Conservation (phyloP, 2,888 invertebrate species). For the Dichetophora obliterata region DNA sequence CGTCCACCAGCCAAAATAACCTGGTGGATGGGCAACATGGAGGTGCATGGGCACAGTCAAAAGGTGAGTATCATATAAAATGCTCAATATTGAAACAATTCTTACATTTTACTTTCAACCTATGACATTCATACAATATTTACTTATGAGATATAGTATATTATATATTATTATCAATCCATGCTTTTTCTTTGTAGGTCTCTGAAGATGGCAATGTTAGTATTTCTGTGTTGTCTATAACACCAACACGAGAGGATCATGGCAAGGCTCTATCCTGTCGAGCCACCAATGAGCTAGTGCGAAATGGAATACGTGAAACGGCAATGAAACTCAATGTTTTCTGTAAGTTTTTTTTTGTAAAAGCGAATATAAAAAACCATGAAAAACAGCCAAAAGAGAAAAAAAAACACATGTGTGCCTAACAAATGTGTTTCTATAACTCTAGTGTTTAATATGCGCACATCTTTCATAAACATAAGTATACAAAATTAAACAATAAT, state of each 20-base stretch:
- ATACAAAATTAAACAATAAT: no score
- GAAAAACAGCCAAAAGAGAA: neutral
- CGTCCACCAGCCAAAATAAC: conserved; percentile 86
- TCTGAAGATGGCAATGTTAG: conserved; percentile 87
- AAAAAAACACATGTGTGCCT: neutral
- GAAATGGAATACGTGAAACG: conserved; percentile 81
- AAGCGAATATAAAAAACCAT: conserved; percentile 35
- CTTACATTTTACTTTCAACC: neutral
- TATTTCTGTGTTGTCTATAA: conserved; percentile 81
- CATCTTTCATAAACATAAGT: neutral
- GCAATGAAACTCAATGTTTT: conserved; percentile 86
- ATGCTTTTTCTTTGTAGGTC: conserved; percentile 72
- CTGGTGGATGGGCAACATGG: conserved; percentile 86
- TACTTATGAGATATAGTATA: neutral
- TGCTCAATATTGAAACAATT: no score
- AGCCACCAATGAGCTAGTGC: conserved; percentile 82
- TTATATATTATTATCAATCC: neutral
- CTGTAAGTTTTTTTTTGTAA: conserved; percentile 90
- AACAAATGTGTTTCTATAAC: neutral
- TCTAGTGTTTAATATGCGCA: neutral
- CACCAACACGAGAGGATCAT: conserved; percentile 83
- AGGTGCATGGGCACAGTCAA: conserved; percentile 72
- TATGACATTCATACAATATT: neutral
- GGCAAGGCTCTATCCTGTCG: conserved; percentile 84
- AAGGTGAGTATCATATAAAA: conserved; percentile 57